phyloP scores from a whole-genome alignment of 2,888 invertebrate genomes.

The Drosophila pseudotakahashii region DNA sequence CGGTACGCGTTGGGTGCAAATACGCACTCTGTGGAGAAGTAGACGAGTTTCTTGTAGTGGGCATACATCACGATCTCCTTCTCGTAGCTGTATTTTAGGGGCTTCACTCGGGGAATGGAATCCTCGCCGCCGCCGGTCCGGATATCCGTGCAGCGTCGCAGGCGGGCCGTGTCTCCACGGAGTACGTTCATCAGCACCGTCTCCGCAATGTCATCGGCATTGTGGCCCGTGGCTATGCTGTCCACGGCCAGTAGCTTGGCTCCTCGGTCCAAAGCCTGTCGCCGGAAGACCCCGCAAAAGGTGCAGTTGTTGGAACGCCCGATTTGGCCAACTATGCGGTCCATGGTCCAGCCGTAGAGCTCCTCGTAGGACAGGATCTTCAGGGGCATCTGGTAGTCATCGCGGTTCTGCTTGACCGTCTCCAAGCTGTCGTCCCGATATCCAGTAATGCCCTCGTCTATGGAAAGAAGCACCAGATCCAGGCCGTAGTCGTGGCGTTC shows the following conservation, averaged over 20 bases:
- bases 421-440: slow-evolving; percentile 98
- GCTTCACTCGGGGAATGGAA: slow-evolving; percentile 95
- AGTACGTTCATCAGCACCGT: slow-evolving; percentile 99
- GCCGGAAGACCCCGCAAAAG: slow-evolving; percentile 96
- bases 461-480: slow-evolving; percentile 94
- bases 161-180: slow-evolving; percentile 96
- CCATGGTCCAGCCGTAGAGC: slow-evolving; percentile 99
- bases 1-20: slow-evolving; percentile 99
- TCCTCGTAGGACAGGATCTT: slow-evolving; percentile 98
- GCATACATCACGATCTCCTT: slow-evolving; percentile 99
- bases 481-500: slow-evolving; percentile 95
- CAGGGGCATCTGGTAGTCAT: slow-evolving; percentile 96
- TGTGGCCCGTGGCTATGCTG: slow-evolving; percentile 98
- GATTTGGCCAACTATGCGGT: slow-evolving; percentile 96
- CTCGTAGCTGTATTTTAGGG: slow-evolving; percentile 98
- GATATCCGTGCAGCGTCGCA: slow-evolving; percentile 96
- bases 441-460: slow-evolving; percentile 99
- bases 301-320: slow-evolving; percentile 97
- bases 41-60: slow-evolving; percentile 96
- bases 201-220: slow-evolving; percentile 99
- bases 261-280: slow-evolving; percentile 98
- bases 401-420: slow-evolving; percentile 97
- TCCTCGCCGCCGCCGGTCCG: slow-evolving; percentile 92
- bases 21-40: slow-evolving; percentile 99
- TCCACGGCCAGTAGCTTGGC: slow-evolving; percentile 94